These are phyloP conservation scores for Dicranocentrus wangi DNA, from an alignment of 2,888 invertebrate species.

Conservation along the genomic window DNA sequence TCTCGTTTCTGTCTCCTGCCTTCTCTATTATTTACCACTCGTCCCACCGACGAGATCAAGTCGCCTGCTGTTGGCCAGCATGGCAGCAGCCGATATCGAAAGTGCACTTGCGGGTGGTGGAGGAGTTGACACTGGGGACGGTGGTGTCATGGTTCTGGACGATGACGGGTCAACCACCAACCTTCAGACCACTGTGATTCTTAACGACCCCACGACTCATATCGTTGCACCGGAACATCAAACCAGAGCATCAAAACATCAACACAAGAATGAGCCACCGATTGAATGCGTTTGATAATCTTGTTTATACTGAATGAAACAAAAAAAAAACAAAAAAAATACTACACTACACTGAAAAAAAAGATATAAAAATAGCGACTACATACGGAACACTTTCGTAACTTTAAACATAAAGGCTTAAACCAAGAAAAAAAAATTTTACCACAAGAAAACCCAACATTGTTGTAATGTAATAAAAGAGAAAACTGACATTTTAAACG, in stretches of 20 bases:
- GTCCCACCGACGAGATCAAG: slow-evolving; percentile 71
- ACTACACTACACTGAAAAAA: no score
- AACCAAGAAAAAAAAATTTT: no score
- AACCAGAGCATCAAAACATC: slow-evolving; percentile 58
- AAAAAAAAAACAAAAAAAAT: no score
- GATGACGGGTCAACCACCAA: slow-evolving; percentile 44
- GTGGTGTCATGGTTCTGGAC: slow-evolving; percentile 39
- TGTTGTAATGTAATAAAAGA: no score
- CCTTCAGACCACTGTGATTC: slow-evolving; percentile 57
- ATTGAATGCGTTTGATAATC: slow-evolving; percentile 72
- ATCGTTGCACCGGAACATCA: slow-evolving; percentile 70
- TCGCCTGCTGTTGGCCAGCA: slow-evolving; percentile 68
- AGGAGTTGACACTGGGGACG: slow-evolving; percentile 47
- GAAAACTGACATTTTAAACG: no score
- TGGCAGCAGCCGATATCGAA: slow-evolving; percentile 70
- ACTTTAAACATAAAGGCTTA: no score
- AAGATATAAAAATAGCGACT: no score
- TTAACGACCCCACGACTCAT: slow-evolving; percentile 70
- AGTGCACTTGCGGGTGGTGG: slow-evolving; percentile 64
- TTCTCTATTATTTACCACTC: slow-evolving; percentile 85
- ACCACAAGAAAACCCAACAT: no score
- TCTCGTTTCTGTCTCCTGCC: slow-evolving; percentile 87
- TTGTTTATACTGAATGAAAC: slow-evolving; percentile 24
- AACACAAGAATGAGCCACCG: slow-evolving; percentile 65
- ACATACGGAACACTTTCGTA: no score